Conservation (phyloP, 2,888 invertebrate genomes). For the Galeopsomyia nigrocyanea region DNA sequence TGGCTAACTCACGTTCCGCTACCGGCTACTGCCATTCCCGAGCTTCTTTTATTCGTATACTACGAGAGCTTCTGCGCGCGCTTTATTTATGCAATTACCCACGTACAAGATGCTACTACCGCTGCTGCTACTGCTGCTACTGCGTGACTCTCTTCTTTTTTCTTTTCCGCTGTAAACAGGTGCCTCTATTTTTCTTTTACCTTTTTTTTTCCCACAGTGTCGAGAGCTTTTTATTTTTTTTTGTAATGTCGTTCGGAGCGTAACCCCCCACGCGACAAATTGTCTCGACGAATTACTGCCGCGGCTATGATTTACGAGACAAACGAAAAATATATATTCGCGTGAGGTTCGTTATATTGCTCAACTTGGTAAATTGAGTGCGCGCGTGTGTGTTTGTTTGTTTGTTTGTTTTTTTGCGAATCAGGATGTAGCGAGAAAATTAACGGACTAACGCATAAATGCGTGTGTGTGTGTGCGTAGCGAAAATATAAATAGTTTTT, state of each 20-base stretch:
- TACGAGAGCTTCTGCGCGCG: background rate
- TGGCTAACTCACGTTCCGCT: slow-evolving; percentile 17
- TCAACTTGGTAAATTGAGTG: too few relatives aligned
- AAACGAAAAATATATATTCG: too few relatives aligned
- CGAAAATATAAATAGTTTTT: too few relatives aligned
- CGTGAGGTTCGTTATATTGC: too few relatives aligned
- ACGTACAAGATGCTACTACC: background rate
- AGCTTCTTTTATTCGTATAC: background rate
- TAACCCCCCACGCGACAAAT: too few relatives aligned
- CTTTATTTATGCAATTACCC: slow-evolving; percentile 11
- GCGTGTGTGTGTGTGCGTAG: too few relatives aligned
- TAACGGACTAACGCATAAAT: too few relatives aligned
- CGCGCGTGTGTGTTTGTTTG: too few relatives aligned
- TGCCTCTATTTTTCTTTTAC: background rate
- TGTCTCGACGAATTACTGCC: too few relatives aligned
- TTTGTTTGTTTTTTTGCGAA: too few relatives aligned
- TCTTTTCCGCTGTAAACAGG: background rate
- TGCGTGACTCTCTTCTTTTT: background rate
- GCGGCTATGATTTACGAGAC: too few relatives aligned
- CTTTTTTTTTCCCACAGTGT: background rate
- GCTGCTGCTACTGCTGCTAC: background rate
- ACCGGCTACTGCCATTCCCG: background rate
- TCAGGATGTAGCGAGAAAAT: too few relatives aligned
- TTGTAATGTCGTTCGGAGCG: background rate
- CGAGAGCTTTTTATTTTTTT: slow-evolving; percentile 19